Base-by-base conservation (phyloP, 2,888 invertebrate genomes). In the Oscheius onirici region DNA sequence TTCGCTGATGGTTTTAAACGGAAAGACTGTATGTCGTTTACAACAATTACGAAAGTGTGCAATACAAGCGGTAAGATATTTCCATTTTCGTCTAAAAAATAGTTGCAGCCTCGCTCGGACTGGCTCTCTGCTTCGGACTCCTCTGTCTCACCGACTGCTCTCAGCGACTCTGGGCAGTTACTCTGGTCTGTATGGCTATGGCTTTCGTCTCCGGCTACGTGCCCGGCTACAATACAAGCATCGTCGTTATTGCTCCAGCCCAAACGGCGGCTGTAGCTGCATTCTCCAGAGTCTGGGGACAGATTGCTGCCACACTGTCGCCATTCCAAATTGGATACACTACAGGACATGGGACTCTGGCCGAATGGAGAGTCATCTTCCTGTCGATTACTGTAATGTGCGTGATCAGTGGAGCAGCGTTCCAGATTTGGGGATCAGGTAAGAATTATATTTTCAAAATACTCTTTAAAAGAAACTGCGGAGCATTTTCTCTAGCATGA, bases 141-240 rank as follows among this genome's bases (percentile, higher is more conserved):
- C 73, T 87, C n/a, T 82, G 85, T 17, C 83, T 81, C 69, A 83
- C 82, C 58, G 83, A 86, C 54, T 86, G 86, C 69, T 73, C 73
- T 5, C 73, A 77, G 20, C 58, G 83, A 22, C 51, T 52, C 1
- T 46, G 71, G 34, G 86, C 86, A 15, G 81, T 86, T 41, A 69
- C 79, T 13, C 73, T 85, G 20, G 80, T 85, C n/a, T 78, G 79
- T 41, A 43, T 76, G 3, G 84, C 86, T 0, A 80, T 86, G 78
- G 83, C 85, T 3, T 79, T 86, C 63, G 80, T 82, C 11, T 84
- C 84, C n/a, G 86, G 86, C 22, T 86, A 81, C 72, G 83, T 86
- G 17, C 86, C 86, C 15, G 86, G 86, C 20, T 86, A 87, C 75
- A 86, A 83, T 52, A 86, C 86, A 15, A 84, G 81, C 34, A 82